phyloP scores from a whole-genome alignment of 2,797 vertebrate genomes.

The Dallia pectoralis region DNA sequence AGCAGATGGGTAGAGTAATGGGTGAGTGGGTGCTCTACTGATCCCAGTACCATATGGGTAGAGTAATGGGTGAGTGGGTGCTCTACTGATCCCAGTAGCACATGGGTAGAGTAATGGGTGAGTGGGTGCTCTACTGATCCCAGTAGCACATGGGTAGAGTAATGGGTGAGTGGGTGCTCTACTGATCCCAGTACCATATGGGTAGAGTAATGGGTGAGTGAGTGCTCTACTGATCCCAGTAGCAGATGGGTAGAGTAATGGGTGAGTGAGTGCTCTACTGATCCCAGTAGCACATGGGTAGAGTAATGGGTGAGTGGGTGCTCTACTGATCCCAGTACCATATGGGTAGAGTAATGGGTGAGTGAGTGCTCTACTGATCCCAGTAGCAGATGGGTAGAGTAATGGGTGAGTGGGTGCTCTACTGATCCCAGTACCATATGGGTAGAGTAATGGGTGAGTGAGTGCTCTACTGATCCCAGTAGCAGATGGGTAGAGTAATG shows the following conservation, averaged over 20 bases:
- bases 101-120: neutral
- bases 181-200: neutral
- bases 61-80: neutral
- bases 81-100: neutral
- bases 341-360: neutral
- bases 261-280: neutral
- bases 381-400: neutral
- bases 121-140: neutral
- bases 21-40: neutral
- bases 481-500: neutral
- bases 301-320: neutral
- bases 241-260: neutral
- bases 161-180: neutral
- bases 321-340: neutral
- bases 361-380: neutral
- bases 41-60: neutral
- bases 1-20: neutral
- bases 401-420: neutral
- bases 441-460: neutral
- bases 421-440: neutral
- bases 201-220: neutral
- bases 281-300: neutral
- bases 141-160: neutral
- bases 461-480: neutral
- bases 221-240: neutral